phyloP scores from a whole-genome alignment of 2,888 invertebrate species.

The Margaritifera margaritifera region DNA sequence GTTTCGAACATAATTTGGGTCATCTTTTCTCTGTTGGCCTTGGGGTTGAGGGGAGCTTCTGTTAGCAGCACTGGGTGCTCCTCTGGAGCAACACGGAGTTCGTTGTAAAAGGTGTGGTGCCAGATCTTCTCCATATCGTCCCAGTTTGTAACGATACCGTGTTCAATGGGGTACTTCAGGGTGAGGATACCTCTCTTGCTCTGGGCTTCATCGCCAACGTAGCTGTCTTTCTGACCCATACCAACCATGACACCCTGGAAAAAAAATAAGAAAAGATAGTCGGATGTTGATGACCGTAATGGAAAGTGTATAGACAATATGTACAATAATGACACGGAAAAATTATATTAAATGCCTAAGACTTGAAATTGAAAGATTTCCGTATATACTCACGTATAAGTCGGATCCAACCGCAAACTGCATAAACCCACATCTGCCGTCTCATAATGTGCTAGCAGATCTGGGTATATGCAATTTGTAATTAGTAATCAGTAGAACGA shows the following conservation, averaged over 20 bases:
- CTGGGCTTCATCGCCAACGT: constrained; percentile 97
- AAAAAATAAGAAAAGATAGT: constrained; percentile 48
- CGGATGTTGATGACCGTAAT: constrained; percentile 75
- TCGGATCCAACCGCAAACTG: too few species aligned
- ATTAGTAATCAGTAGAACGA: too few species aligned
- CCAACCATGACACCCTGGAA: constrained; percentile 85
- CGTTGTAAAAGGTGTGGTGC: constrained; percentile 71
- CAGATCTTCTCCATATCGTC: constrained; percentile 72
- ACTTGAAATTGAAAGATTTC: too few species aligned
- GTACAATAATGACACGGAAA: too few species aligned
- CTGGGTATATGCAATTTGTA: too few species aligned
- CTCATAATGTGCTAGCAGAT: too few species aligned
- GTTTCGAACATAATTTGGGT: constrained; percentile 79
- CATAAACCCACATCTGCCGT: too few species aligned
- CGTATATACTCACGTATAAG: too few species aligned
- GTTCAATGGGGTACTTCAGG: constrained; percentile 76
- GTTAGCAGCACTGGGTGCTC: constrained; percentile 83
- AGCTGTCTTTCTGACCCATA: constrained; percentile 97
- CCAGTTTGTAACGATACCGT: constrained; percentile 75
- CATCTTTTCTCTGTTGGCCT: constrained; percentile 95
- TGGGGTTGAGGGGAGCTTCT: constrained; percentile 92
- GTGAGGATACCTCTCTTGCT: constrained; percentile 80
- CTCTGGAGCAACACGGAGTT: constrained; percentile 74
- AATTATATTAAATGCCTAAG: too few species aligned
- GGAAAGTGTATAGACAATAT: too few species aligned